Conservation (phyloP, 2,888 invertebrate genomes). For the Pachliopta kotzebuea region DNA sequence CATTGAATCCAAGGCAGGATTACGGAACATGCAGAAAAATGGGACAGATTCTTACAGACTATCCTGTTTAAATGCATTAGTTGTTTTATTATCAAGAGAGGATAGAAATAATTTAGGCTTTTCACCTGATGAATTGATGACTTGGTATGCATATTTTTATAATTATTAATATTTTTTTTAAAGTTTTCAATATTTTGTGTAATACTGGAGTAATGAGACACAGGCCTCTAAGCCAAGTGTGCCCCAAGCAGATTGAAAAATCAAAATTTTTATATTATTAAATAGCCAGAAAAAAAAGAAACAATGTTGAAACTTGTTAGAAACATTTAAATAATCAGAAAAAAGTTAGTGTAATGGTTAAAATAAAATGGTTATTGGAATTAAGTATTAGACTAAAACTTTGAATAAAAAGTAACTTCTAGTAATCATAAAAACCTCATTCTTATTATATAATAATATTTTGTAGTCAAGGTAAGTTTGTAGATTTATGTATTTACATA, state of each 20-base stretch:
- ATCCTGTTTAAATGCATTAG: constrained; percentile 93
- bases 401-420: too few species aligned
- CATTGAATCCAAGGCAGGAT: constrained; percentile 76
- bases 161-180: not conserved
- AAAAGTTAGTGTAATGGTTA: too few species aligned
- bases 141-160: constrained; percentile 53
- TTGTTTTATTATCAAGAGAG: constrained; percentile 86
- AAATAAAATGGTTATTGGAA: too few species aligned
- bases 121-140: constrained; percentile 87
- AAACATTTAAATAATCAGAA: not conserved
- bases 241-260: too few species aligned
- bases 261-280: too few species aligned
- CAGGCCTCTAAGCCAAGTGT: too few species aligned
- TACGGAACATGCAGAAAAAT: constrained; percentile 81
- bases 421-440: not conserved
- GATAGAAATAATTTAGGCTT: constrained; percentile 85
- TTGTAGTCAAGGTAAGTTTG: too few species aligned
- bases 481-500: too few species aligned
- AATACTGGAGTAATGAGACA: too few species aligned
- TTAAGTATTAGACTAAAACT: too few species aligned
- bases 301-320: not conserved
- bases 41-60: constrained; percentile 89
- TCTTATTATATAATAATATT: constrained; percentile 2
- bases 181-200: too few species aligned
- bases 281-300: too few species aligned